Base-by-base conservation (phyloP, 1,140 invertebrate species). In the Lineus longissimus region DNA sequence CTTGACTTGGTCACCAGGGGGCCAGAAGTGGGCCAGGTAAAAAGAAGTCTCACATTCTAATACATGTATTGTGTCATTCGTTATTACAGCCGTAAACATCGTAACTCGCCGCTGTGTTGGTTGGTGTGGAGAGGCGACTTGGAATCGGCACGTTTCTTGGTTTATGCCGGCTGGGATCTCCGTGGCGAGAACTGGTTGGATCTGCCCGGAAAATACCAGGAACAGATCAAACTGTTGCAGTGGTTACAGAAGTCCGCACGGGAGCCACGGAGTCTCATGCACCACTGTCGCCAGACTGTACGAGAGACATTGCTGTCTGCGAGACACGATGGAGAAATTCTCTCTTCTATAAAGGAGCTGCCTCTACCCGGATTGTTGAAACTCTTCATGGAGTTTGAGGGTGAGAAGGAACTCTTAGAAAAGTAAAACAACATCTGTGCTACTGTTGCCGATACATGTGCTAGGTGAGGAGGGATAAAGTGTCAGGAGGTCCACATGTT, bases 91-190 rank as follows among this genome's bases (percentile, higher is more conserved):
- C 47, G 47, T 4, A 51, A 27, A 51, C 62, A 61, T 36, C 23
- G 69, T 41, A 64, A 72, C 29, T 72, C 70, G 1, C 68, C 70
- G 13, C 45, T 72, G 25, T 72, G 69, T 65, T 67, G 64, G 68
- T 55, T 70, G 31, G 66, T 64, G 4, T 72, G 69, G 62, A 61
- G 55, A 29, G 68, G 66, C 22, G 59, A 58, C 33, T 58, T 67
- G 25, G 61, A 70, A 27, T 61, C 64, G 13, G 70, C 68, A 1
- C 31, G 45, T 22, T 72, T 69, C 36, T 58, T 72, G 6, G 55
- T 70, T 1, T 30, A 62, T n/a, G 65, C 62, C 51, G 70, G 66
- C 22, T 72, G 70, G 70, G 58, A 72, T 51, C 56, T 72, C 13
- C 51, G 51, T 4, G 23, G 43, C 7, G 70, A 72, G 56, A 63